Evolutionary conservation across 2,888 invertebrate species (phyloP), one percentile per base, ranked within the genome.

Genomic region (Cotesia congregata): DNA sequence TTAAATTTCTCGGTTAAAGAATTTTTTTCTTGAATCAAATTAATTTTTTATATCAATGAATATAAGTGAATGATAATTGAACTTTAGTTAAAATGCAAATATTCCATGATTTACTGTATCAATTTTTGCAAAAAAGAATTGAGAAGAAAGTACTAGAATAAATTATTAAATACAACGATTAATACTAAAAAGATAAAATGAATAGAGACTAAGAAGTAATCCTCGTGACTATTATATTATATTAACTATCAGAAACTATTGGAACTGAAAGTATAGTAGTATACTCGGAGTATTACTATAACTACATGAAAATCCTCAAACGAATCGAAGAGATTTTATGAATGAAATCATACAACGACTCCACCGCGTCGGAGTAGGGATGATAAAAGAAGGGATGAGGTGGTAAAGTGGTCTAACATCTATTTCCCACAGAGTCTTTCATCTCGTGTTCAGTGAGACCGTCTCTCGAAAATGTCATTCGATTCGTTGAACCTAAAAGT

Each of bases 341-440:
- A 70, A 67, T 71, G 70, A 74, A 71, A 71, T 71, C 41, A 67
- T 71, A 72, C 62, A 69, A 68, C 76, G 67, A 67, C 65, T 76
- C 41, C 39, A 65, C 12, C 39, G 50, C 60, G 61, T 71, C 71
- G 62, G 71, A 41, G 72, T 17, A 61, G 9, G 69, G 59, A 65
- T 74, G 74, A 77, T 74, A 74, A 74, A 74, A 74, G 71, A 61
- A 69, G 60, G 39, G 67, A 76, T 65, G 69, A 77, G 62, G 72
- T 77, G 64, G 59, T 73, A 77, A 76, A 77, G 73, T 77, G 73
- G 76, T 76, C 76, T 76, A 76, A 76, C 72, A 38, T 76, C 76
- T 72, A 76, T 76, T 76, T 76, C 65, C 75, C 62, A 76, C 62
- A 67, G 72, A 60, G 64, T 69, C 76, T 77, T 77, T 77, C 70